Conservation (phyloP, 2,888 invertebrate genomes). For the Ormyrus labotus region DNA sequence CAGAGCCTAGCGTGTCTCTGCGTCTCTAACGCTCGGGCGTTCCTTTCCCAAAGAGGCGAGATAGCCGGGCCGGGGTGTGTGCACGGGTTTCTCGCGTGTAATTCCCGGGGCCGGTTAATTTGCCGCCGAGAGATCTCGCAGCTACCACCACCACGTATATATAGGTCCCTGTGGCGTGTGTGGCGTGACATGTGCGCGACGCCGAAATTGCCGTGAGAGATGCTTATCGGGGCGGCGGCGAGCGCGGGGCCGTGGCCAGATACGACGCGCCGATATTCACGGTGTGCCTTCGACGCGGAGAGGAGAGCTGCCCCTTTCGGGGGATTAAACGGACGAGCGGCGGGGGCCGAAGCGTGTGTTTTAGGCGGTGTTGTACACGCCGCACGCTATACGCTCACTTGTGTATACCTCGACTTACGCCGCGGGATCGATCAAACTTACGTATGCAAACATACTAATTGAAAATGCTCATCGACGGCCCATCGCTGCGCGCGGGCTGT, state of each 20-base stretch:
- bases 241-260: conserved; percentile 57
- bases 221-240: conserved; percentile 67
- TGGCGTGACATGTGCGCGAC: conserved; percentile 74
- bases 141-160: neutral
- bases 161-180: neutral
- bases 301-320: conserved; percentile 12
- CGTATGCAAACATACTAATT: conserved; percentile 41
- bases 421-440: conserved; percentile 54
- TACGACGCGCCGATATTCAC: conserved; percentile 71
- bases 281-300: conserved; percentile 66
- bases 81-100: conserved; percentile 37
- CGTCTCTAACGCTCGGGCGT: conserved; percentile 17
- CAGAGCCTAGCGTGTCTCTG: conserved; percentile 45
- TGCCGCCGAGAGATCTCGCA: conserved; percentile 14
- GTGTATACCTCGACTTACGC: neutral
- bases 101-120: conserved; percentile 37
- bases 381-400: neutral
- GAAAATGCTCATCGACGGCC: conserved; percentile 43
- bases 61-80: no score
- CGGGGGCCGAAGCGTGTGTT: conserved; percentile 60
- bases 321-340: conserved; percentile 66
- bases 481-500: conserved; percentile 9
- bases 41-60: neutral
- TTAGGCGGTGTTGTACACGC: conserved; percentile 55
- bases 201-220: conserved; percentile 72